A percentile compares a stretch with the other conserved stretches of the same genome.
Conservation (phyloP, 2,113 vertebrate genomes). For the Leucopternis melanops region DNA sequence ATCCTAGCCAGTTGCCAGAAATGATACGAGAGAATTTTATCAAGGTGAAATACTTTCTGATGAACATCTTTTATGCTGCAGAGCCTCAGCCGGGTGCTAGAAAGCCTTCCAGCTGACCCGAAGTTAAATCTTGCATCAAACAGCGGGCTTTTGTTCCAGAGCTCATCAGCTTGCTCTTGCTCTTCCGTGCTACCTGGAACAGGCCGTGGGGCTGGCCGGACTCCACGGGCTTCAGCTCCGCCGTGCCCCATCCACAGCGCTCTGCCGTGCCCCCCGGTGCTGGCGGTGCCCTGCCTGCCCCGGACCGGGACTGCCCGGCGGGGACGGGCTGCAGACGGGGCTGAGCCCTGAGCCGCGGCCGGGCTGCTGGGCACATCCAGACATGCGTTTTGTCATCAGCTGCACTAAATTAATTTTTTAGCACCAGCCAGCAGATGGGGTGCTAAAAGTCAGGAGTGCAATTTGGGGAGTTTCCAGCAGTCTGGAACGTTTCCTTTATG, state of each 20-base stretch:
- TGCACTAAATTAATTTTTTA: neutral
- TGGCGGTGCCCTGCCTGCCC: neutral
- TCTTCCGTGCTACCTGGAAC: neutral
- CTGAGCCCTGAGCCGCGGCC: neutral
- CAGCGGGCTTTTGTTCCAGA: neutral
- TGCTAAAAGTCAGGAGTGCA: neutral
- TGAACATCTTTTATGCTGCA: neutral
- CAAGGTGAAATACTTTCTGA: constrained; percentile 10
- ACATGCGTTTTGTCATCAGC: neutral
- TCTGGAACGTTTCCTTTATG: neutral
- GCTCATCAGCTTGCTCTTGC: neutral
- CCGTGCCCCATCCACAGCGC: neutral
- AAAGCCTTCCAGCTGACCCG: neutral
- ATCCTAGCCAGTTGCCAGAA: neutral
- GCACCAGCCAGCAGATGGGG: neutral
- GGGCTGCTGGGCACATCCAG: neutral
- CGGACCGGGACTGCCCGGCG: rapidly evolving
- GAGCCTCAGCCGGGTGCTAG: neutral
- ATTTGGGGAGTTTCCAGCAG: neutral
- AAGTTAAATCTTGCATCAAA: neutral
- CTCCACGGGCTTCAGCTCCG: neutral
- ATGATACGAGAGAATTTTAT: neutral
- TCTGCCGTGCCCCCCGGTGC: neutral
- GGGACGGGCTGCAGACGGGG: neutral
- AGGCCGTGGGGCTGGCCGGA: neutral